A percentile compares a stretch with the other conserved stretches of the same genome.
phyloP scores from a whole-genome alignment of 2,113 vertebrate genomes.

The Pluvialis apricaria region DNA sequence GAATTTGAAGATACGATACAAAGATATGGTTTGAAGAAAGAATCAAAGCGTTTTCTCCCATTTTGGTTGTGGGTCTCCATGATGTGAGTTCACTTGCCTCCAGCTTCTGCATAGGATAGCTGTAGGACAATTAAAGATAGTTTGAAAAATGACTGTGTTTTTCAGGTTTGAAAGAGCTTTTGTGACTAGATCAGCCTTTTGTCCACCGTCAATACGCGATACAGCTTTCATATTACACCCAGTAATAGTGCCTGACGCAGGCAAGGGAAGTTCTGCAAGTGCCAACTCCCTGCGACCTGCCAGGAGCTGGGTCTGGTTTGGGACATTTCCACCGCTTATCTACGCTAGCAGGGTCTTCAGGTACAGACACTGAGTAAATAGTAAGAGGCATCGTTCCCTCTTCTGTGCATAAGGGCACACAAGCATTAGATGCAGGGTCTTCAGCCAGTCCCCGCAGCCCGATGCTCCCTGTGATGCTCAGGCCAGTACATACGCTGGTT shows the following conservation, averaged over 20 bases:
- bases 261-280: background rate
- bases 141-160: background rate
- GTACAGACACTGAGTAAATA: background rate
- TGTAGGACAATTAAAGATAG: background rate
- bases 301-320: background rate
- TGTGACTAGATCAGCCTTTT: background rate
- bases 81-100: background rate
- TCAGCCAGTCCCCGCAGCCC: background rate
- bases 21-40: background rate
- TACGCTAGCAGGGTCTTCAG: background rate
- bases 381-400: background rate
- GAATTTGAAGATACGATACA: background rate
- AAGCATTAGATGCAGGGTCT: background rate
- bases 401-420: background rate
- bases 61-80: background rate
- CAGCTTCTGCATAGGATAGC: background rate
- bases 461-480: background rate
- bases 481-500: background rate
- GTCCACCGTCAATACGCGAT: background rate
- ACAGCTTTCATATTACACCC: background rate
- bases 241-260: background rate
- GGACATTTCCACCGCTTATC: background rate
- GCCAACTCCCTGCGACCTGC: background rate
- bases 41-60: background rate
- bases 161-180: background rate